Evolutionary conservation across 2,113 vertebrate species (phyloP), one percentile per base, ranked within the genome.

Genomic region (Mobula hypostoma): DNA sequence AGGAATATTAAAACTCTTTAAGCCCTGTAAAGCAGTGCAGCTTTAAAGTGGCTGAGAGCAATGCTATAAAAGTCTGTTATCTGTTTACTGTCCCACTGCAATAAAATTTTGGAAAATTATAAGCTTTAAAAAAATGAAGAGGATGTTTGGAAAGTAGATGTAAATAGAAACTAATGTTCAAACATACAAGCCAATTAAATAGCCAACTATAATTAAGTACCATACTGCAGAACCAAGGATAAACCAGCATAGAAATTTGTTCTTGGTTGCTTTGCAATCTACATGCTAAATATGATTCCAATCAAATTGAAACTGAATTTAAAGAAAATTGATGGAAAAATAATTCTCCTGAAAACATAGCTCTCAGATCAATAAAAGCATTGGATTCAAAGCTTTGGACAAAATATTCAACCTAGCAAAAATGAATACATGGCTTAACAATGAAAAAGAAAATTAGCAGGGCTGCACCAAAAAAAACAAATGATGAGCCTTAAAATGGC

Each of bases 121-220:
- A 32, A 68, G 63, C 5, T 8, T 66, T 90, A 15, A 88, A 88
- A 87, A 90, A 90, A n/a, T 36, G 85, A 27, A 68, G 85, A 61
- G 61, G 32, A 5, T 56, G 29, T n/a, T 85, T 87, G 15, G 7
- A 87, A 87, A 87, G 56, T 14, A 0, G 29, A n/a, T 14, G n/a
- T 61, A 17, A 19, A 58, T 36, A 12, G 85, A 90, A 61, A 90
- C 85, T 66, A 63, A 66, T n/a, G 40, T 66, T 90, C 58, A 63
- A 88, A 88, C 83, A 85, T n/a, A 87, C 27, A 66, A 88, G 63
- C 58, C 85, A 66, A 90, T 36, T 29, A 90, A 90, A 66, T 90
- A 29, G 29, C 85, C 32, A n/a, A 90, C n/a, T 90, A 66, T 66
- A 66, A 27, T 85, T 61, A 61, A 85, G 56, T 24, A 58, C 24